Base-by-base conservation (phyloP, 2,113 vertebrate genomes). In the Muscicapa adusta region DNA sequence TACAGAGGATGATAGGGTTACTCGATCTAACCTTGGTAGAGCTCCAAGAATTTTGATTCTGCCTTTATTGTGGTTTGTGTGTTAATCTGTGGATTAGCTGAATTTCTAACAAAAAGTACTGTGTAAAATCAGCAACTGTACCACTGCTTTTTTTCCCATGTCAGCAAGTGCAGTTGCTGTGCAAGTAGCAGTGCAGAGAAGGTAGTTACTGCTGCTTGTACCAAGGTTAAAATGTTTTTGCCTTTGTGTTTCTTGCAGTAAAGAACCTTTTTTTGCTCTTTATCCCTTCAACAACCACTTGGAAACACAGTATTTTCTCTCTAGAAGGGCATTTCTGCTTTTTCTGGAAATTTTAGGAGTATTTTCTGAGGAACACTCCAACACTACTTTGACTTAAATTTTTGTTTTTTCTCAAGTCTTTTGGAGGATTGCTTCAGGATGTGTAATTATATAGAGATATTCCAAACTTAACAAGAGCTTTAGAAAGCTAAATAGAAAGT, bases 51-150 rank as follows among this genome's bases (percentile, higher is more conserved):
- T 84, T 78, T 81, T 77, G 73, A 51, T 89, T 88, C 76, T 74
- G 65, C 38, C 25, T 88, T 80, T 91, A 34, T 76, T 84, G 56
- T 71, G 28, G 67, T 40, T 89, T 73, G 14, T 71, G 17, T 65
- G 54, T 67, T 94, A 81, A 67, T 87, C 77, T 54, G 7, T 88
- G 77, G 87, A 67, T 84, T 61, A 96, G 61, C n/a, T 91, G 70
- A 63, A 89, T 82, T 81, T 91, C 42, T 56, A 63, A 78, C 26
- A 72, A 43, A 72, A 86, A 34, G 19, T 31, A 23, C 61, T 82
- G 26, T 71, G 78, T 87, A 68, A 85, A 87, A 76, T 83, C 82
- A 93, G 54, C 75, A 74, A 12, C 57, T 50, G 16, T 68, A 57
- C 34, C 40, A 19, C 65, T 74, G 31, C 0, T 16, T 34, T 83